A percentile compares a stretch with the other conserved stretches of the same genome.
These are phyloP conservation scores for Nephotettix cincticeps DNA, from an alignment of 1,140 invertebrate genomes.

Conservation along the genomic window DNA sequence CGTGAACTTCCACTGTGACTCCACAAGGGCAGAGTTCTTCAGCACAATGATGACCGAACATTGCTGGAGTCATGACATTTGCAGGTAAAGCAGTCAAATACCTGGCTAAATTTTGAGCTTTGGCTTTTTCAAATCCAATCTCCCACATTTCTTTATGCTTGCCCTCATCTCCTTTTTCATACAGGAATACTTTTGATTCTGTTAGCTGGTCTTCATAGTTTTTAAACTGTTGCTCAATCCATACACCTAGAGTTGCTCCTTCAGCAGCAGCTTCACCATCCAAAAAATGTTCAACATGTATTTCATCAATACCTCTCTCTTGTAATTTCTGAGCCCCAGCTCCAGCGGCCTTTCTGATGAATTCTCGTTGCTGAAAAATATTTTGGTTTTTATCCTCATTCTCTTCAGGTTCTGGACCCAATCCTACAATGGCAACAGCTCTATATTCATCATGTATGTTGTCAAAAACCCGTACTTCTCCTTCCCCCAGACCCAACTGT, in stretches of 20 bases:
- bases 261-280: slow-evolving; percentile 75
- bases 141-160: slow-evolving; percentile 59
- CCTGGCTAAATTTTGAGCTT: slow-evolving; percentile 81
- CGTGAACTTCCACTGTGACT: slow-evolving; percentile 46
- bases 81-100: slow-evolving; percentile 76
- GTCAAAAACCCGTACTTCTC: slow-evolving; percentile 9
- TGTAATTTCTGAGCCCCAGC: slow-evolving; percentile 51
- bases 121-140: slow-evolving; percentile 66
- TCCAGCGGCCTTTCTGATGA: slow-evolving; percentile 50
- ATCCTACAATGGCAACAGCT: slow-evolving; percentile 50
- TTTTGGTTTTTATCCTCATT: slow-evolving; percentile 48
- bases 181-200: slow-evolving; percentile 44
- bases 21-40: slow-evolving; percentile 38
- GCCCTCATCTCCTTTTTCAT: neutral
- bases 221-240: slow-evolving; percentile 67
- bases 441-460: slow-evolving; percentile 24
- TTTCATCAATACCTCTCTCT: slow-evolving; percentile 41
- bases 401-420: slow-evolving; percentile 48
- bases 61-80: slow-evolving; percentile 81
- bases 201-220: slow-evolving; percentile 54
- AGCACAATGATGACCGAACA: slow-evolving; percentile 62
- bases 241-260: slow-evolving; percentile 62
- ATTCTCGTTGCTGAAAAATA: slow-evolving; percentile 50
- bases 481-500: slow-evolving; percentile 10
- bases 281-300: slow-evolving; percentile 66